Base-by-base conservation (phyloP, 2,113 vertebrate species). In the mouse (Mus musculus) region DNA sequence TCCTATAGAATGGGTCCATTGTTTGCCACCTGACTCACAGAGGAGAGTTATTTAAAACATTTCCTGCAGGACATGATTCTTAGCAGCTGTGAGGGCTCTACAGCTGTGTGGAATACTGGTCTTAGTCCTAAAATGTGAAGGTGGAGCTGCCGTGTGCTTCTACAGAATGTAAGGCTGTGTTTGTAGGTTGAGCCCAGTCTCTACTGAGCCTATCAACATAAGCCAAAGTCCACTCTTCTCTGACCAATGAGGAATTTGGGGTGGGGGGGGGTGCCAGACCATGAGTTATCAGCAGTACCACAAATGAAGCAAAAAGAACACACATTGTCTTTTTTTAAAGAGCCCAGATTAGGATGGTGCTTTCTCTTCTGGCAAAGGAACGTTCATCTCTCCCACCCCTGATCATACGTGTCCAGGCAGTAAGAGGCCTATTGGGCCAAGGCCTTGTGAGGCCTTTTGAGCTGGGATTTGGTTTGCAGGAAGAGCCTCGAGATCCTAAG, bases 401-500 rank as follows among this genome's bases (percentile, higher is more conserved):
- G 33, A 46, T 87, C 20, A 71, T 42, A 19, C 12, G 42, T 86
- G 75, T 88, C 63, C 52, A 93, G 67, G 65, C n/a, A 85, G 19
- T 39, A 49, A 56, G 56, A 39, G 36, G 36, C 80, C 84, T 88
- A 28, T 42, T 89, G 85, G 33, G 65, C 76, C 76, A 61, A 28
- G 88, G 76, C 76, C 85, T 91, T 92, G 85, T 82, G 91, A 95
- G 94, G 73, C 42, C 89, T 95, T 69, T 59, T 11, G 36, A 93
- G 42, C 63, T 89, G 89, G 71, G 56, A 3, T 16, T 24, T 61
- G 73, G 95, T 95, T 98, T 97, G 26, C 89, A 72, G 92, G 92
- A 95, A 96, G 90, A 95, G 93, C 88, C 97, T 96, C 97, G 96
- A 97, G 92, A 97, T 97, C 91, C 95, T 96, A 71, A 91, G 89